Evolutionary conservation across 2,888 invertebrate genomes (phyloP), one percentile per base, ranked within the genome.

Genomic region (Mythimna impura): DNA sequence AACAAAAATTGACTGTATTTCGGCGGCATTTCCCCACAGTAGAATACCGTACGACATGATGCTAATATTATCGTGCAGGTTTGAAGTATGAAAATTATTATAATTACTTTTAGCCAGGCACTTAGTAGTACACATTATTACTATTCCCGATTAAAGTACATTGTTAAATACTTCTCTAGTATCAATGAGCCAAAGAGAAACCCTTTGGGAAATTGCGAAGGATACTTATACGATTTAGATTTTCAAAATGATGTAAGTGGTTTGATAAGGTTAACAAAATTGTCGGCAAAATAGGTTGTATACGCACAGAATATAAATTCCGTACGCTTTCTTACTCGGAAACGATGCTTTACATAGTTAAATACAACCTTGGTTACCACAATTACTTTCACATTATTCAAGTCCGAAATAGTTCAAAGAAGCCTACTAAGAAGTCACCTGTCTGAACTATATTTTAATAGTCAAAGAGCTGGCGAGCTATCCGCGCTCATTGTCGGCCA

Each of bases 401-500:
- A 50, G 10, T 52, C 22, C 17, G 43, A 57, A 72, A 66, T 64
- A 63, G 69, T 81, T 84, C 70, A 81, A 75, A 80, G 76, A 68
- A 66, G 36, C 34, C 4, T 2, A 57, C 36, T 62, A 63, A 57
- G 54, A 76, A 70, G 65, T 74, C 71, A 85, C 72, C 71, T 82
- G 74, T 71, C 74, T 52, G 55, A 67, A 81, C 52, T 76, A 76
- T 61, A 85, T 64, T 73, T 73, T 71, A 86, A 85, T 86, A 80
- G 81, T 81, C 85, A 83, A 83, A 85, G 82, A 80, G 68, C 76
- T 52, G 79, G 67, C 74, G 62, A 63, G 64, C 52, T 40, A 69
- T 68, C 69, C 75, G 75, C 75, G 78, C 86, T 89, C 88, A 89
- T 87, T 89, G 88, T 89, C 87, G 83, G 86, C 81, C 66, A 57